These are phyloP conservation scores for Mungos mungo DNA, from an alignment of 2,113 vertebrate genomes.

Conservation along the genomic window DNA sequence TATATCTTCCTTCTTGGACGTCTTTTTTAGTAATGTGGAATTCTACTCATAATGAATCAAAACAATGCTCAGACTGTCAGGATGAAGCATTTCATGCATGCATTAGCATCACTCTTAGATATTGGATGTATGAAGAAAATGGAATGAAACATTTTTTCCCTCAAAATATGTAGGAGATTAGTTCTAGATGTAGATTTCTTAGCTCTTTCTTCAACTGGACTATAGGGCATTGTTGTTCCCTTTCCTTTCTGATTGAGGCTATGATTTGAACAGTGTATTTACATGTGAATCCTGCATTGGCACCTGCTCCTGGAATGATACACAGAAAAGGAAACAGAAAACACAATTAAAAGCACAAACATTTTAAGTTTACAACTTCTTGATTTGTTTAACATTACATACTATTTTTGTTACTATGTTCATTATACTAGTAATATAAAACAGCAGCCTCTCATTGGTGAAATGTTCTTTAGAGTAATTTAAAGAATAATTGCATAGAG, in stretches of 20 bases:
- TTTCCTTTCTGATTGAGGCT: background rate
- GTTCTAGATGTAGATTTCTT: background rate
- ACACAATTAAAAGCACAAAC: background rate
- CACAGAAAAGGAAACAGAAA: background rate
- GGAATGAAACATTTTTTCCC: background rate
- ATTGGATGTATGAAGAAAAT: background rate
- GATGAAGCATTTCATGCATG: background rate
- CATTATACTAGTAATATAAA: background rate
- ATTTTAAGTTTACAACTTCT: background rate
- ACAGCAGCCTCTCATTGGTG: background rate
- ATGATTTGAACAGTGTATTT: background rate
- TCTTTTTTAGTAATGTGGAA: background rate
- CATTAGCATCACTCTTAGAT: background rate
- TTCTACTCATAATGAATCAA: background rate
- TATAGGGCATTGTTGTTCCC: accelerated
- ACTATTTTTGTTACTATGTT: background rate
- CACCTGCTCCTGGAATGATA: background rate
- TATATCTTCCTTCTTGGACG: background rate
- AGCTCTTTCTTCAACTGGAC: background rate
- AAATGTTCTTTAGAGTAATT: slow-evolving; percentile 19
- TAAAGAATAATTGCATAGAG: background rate
- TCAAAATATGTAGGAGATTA: background rate
- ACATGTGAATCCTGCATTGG: background rate
- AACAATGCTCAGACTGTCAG: background rate
- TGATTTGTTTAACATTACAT: background rate